Base-by-base conservation (phyloP, 2,113 vertebrate genomes). In the Ophthalmolycus amberensis region DNA sequence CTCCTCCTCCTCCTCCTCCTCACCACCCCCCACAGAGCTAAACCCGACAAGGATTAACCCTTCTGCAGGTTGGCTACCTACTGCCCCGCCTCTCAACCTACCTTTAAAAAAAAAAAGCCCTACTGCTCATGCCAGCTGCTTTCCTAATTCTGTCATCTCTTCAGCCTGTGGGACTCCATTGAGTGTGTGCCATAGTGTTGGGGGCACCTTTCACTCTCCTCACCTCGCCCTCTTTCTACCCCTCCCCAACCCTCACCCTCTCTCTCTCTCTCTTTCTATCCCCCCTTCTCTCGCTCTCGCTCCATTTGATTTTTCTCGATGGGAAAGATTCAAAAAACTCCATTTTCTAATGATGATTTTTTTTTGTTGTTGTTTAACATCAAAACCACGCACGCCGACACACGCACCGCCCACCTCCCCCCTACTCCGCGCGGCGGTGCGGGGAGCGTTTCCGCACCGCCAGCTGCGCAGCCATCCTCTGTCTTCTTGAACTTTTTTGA, bases 401-500 rank as follows among this genome's bases (percentile, higher is more conserved):
- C 90, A 88, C 54, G 79, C 90, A 80, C 90, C 83, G 75, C 86
- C 87, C 73, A 88, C n/a, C 25, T 25, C n/a, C 56, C 12, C 27
- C 56, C 56, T 59, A 12, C 56, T 59, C 25, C 63, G 34, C 62
- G 86, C 82, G 84, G 88, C 62, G 91, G 77, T 85, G 92, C 93
- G 92, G 92, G 93, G 94, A 95, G 94, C 91, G 91, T 92, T 89
- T 93, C 80, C 90, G 89, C 88, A 90, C 89, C 93, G 91, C 91
- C 94, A 94, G 94, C 94, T 91, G 94, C 90, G 93, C 95, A 95
- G 93, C 94, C 95, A 96, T 95, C 95, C 93, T 95, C 95, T 95
- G 94, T 95, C 95, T 93, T 95, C 94, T 93, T 94, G 95, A 96
- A 96, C 95, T 95, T 86, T 91, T 71, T 94, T 95, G 95, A 95